Evolutionary conservation across 2,113 vertebrate species (phyloP).

Genomic region (Pogona vitticeps): DNA sequence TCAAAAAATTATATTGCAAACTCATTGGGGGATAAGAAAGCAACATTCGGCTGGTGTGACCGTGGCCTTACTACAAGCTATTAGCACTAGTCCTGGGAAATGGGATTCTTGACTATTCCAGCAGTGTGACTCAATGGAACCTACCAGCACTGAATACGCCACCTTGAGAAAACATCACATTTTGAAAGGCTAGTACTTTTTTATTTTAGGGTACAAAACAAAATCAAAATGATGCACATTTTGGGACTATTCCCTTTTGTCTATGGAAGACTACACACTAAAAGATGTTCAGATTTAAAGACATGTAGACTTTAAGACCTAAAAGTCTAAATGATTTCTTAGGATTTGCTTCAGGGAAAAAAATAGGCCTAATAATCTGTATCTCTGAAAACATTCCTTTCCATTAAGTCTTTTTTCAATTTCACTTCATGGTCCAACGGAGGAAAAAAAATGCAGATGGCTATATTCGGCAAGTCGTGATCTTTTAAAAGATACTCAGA

Average conservation of each 20-base stretch:
- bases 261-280: not conserved
- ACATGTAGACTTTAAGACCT: not conserved
- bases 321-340: not conserved
- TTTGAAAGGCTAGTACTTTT: not conserved
- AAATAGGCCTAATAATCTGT: not conserved
- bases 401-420: not conserved
- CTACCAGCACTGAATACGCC: not conserved
- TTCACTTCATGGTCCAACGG: not conserved
- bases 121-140: not conserved
- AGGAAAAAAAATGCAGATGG: not conserved
- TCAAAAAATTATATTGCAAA: too few relatives aligned
- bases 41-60: too few relatives aligned
- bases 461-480: not conserved
- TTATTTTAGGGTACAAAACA: not conserved
- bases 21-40: too few relatives aligned
- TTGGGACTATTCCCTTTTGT: slow-evolving; percentile 42
- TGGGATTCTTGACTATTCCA: not conserved
- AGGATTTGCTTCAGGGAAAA: not conserved
- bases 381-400: slow-evolving; percentile 5
- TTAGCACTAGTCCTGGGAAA: not conserved
- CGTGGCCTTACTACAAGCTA: not conserved
- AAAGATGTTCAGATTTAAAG: not conserved
- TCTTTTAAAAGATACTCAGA: slow-evolving; percentile 6
- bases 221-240: slow-evolving; percentile 23
- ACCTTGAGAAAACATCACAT: not conserved